Base-by-base conservation (phyloP, 1,140 invertebrate genomes). In the Euura lappo region DNA sequence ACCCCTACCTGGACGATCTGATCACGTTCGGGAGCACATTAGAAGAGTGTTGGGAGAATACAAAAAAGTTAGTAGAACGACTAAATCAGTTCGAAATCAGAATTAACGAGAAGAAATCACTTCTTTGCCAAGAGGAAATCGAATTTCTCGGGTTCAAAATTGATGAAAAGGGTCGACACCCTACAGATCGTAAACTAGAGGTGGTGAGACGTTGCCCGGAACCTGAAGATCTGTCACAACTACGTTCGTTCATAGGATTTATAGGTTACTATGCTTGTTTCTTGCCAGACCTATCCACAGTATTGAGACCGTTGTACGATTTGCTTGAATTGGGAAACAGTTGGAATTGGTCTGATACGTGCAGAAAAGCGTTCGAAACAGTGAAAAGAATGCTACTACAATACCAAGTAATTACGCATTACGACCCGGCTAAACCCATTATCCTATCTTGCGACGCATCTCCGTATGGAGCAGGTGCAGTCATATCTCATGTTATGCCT, bases 331-430 rank as follows among this genome's bases (percentile, higher is more conserved):
- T 51, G 11, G 0, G 11, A 51, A 51, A 51, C n/a, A 51, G 47
- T 68, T 79, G 42, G 79, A 76, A 7, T 44, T 74, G 11, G 51
- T 79, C 42, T 74, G 75, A 73, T 79, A 78, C 76, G 78, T 78
- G 68, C 70, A 76, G 8, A 75, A 77, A 72, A 77, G 76, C 28
- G 28, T 77, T 68, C 75, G 43, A 46, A 51, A 2, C n/a, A 51
- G 70, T 64, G 13, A 66, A 74, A 65, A 64, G 75, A 28, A 64
- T 65, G 11, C n/a, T 76, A n/a, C 43, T 68, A 46, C 28, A 68
- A 65, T 72, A 68, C 7, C 71, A 71, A 45, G 60, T 71, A 44
- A 46, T 51, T n/a, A 11, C 71, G 43, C 47, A 70, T 13, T 64
- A 73, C 65, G 71, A 71, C 51, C 44, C 64, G 13, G 13, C 44